Evolutionary conservation across 1,140 invertebrate genomes (phyloP).

Genomic region (Eumeta japonica): DNA sequence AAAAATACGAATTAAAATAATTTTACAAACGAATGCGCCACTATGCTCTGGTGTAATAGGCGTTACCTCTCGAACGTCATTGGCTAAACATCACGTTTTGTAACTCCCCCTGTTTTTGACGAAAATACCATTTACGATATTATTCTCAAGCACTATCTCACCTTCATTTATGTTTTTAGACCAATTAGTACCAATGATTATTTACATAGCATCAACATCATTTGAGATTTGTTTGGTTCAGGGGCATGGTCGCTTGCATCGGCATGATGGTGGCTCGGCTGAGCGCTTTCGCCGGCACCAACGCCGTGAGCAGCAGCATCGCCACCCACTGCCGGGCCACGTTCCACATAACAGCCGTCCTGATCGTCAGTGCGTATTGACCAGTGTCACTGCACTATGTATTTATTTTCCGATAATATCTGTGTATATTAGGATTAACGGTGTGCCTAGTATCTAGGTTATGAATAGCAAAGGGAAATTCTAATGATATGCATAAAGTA

Average conservation of each 20-base stretch:
- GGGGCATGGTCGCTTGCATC: conserved; percentile 42
- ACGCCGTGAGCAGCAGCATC: conserved; percentile 29
- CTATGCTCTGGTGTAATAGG: no score
- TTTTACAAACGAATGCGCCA: no score
- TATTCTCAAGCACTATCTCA: neutral
- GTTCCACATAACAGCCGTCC: conserved; percentile 24
- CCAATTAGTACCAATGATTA: neutral
- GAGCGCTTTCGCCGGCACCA: conserved; percentile 38
- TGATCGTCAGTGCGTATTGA: conserved; percentile 38
- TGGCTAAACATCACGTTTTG: no score
- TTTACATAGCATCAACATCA: neutral
- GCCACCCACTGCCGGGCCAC: conserved; percentile 23
- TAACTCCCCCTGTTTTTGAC: no score
- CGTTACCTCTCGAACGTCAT: no score
- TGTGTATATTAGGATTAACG: no score
- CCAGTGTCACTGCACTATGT: neutral
- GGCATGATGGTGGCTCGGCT: conserved; percentile 45
- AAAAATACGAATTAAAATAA: no score
- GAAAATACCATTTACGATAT: neutral
- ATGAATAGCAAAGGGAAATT: no score
- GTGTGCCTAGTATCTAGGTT: no score
- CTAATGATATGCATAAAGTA: no score
- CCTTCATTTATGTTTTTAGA: neutral
- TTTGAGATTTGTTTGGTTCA: conserved; percentile 10
- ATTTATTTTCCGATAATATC: no score